Evolutionary conservation across 2,113 vertebrate species (phyloP).

Genomic region (Cyprinodon tularosa): DNA sequence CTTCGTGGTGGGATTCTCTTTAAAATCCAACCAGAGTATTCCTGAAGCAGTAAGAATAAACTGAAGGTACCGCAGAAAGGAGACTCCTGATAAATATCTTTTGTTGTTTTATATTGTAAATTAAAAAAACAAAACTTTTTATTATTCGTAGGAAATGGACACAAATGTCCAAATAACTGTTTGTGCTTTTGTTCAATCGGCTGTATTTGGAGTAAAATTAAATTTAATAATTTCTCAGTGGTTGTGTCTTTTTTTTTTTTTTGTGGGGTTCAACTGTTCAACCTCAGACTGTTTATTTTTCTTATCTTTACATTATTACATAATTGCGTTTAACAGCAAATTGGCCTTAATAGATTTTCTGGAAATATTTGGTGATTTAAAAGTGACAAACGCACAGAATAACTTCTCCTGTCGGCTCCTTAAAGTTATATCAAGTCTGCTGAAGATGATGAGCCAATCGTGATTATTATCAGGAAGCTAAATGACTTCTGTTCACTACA

Average conservation of each 20-base stretch:
- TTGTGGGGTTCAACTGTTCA: too few species aligned
- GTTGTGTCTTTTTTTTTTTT: background rate
- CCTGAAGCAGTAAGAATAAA: background rate
- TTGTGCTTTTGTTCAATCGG: constrained; percentile 66
- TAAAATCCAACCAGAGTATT: background rate
- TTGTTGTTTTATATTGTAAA: constrained; percentile 62
- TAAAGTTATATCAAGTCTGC: too few species aligned
- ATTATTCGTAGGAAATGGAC: constrained; percentile 66
- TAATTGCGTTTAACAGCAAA: too few species aligned
- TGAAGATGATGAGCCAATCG: too few species aligned
- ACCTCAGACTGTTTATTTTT: too few species aligned
- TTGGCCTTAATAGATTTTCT: too few species aligned
- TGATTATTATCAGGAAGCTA: background rate
- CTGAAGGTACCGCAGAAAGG: constrained; percentile 46
- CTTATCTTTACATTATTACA: too few species aligned
- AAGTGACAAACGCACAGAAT: too few species aligned
- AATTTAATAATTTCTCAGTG: constrained; percentile 34
- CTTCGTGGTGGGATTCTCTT: too few species aligned
- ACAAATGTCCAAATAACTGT: constrained; percentile 47
- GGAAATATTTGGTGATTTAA: too few species aligned
- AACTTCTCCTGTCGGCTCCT: too few species aligned
- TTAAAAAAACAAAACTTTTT: constrained; percentile 55
- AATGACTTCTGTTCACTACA: too few species aligned
- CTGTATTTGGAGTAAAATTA: constrained; percentile 70
- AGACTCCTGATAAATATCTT: constrained; percentile 31